Evolutionary conservation across 2,797 vertebrate genomes (phyloP).

Genomic region (Oceanodroma leucorhoa): DNA sequence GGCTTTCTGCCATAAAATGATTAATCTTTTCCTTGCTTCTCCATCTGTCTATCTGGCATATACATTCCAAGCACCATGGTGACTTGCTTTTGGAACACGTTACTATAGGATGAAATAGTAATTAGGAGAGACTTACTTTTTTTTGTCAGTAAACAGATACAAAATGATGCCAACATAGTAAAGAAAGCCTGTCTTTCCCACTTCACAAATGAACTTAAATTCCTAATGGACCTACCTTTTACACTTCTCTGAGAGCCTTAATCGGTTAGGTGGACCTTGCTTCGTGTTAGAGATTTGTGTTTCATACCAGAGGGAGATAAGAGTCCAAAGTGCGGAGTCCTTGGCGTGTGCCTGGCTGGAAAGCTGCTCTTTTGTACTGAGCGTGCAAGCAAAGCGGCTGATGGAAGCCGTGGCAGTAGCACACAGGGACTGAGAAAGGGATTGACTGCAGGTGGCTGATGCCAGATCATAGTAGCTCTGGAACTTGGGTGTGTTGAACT

Average conservation of each 20-base stretch:
- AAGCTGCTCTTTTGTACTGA: neutral
- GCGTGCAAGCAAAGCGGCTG: neutral
- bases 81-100: constrained; percentile 24
- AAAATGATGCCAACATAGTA: constrained; percentile 41
- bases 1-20: constrained; percentile 46
- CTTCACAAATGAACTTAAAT: neutral
- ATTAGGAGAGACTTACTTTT: neutral
- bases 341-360: neutral
- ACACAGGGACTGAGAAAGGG: neutral
- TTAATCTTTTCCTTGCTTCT: constrained; percentile 61
- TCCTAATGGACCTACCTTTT: neutral
- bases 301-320: constrained; percentile 9
- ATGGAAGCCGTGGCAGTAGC: neutral
- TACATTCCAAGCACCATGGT: neutral
- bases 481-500: neutral
- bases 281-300: neutral
- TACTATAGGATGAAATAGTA: constrained; percentile 35
- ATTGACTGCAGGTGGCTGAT: neutral
- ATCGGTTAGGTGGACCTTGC: constrained; percentile 6
- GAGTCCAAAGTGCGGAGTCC: constrained; percentile 30
- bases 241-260: accelerated
- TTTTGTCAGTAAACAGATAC: constrained; percentile 53
- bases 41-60: constrained; percentile 58
- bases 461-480: neutral
- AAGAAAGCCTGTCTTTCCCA: constrained; percentile 14